phyloP scores from a whole-genome alignment of 2,113 vertebrate species.

The Podiceps cristatus region DNA sequence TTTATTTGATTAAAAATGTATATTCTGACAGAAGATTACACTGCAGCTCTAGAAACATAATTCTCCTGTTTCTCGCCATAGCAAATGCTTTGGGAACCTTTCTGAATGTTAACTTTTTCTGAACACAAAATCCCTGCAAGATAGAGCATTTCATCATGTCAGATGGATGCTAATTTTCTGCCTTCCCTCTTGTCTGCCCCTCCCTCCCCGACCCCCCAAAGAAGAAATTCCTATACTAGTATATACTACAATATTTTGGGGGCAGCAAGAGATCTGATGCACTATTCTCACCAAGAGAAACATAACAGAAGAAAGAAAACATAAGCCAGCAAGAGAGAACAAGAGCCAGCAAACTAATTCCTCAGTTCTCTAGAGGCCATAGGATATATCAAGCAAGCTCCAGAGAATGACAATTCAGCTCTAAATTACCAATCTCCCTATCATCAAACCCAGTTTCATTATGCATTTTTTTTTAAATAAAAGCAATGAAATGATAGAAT shows the following conservation, averaged over 20 bases:
- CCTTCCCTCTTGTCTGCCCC: background rate
- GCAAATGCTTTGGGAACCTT: background rate
- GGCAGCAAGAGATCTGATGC: background rate
- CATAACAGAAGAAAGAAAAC: background rate
- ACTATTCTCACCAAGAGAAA: background rate
- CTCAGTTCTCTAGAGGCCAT: background rate
- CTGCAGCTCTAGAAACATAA: background rate
- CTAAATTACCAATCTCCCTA: background rate
- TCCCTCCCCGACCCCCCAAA: fast-evolving
- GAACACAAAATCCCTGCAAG: background rate
- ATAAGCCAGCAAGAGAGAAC: background rate
- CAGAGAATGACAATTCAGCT: background rate
- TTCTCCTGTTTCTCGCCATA: background rate
- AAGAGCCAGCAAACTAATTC: background rate
- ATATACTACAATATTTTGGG: background rate
- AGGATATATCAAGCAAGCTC: background rate
- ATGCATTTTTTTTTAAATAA: background rate
- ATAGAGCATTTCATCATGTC: background rate
- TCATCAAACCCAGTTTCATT: background rate
- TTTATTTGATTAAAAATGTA: background rate
- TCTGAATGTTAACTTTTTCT: background rate
- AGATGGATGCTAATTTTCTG: background rate
- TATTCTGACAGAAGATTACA: background rate
- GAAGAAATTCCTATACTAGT: background rate
- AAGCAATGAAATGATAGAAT: background rate